A percentile compares a stretch with the other conserved stretches of the same genome.
phyloP scores from a whole-genome alignment of 2,113 vertebrate species.

The Ranitomeya imitator region DNA sequence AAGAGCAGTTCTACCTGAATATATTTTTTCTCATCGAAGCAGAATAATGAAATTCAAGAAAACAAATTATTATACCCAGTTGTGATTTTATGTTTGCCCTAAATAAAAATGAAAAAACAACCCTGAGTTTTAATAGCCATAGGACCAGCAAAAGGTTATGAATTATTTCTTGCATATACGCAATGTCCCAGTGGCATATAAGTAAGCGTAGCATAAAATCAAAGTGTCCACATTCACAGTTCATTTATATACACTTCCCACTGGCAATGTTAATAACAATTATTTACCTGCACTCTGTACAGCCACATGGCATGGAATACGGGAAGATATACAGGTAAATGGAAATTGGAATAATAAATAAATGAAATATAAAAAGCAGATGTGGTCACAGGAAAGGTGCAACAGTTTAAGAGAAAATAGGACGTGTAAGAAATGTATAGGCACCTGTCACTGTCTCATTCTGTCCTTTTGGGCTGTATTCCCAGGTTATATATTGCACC shows the following conservation, averaged over 20 bases:
- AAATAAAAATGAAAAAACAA: not conserved
- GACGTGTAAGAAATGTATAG: not conserved
- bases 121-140: not conserved
- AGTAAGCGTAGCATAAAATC: not conserved
- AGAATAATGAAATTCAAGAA: not conserved
- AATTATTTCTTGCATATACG: not conserved
- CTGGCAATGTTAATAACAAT: not conserved
- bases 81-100: not conserved
- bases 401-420: slow-evolving; percentile 17
- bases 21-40: not conserved
- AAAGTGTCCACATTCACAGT: not conserved
- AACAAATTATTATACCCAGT: not conserved
- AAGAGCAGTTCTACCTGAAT: not conserved
- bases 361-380: not conserved
- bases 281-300: not conserved
- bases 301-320: not conserved
- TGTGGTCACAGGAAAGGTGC: not conserved
- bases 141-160: not conserved
- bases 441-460: not conserved
- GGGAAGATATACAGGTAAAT: not conserved
- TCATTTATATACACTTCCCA: not conserved
- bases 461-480: not conserved
- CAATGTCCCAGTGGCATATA: not conserved
- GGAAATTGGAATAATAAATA: not conserved
- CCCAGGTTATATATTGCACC: slow-evolving; percentile 11